Percentiles rank a stretch among this genome's conserved stretches.
These are phyloP conservation scores for Cisticola juncidis DNA, from an alignment of 2,113 vertebrate genomes.

Conservation along the genomic window DNA sequence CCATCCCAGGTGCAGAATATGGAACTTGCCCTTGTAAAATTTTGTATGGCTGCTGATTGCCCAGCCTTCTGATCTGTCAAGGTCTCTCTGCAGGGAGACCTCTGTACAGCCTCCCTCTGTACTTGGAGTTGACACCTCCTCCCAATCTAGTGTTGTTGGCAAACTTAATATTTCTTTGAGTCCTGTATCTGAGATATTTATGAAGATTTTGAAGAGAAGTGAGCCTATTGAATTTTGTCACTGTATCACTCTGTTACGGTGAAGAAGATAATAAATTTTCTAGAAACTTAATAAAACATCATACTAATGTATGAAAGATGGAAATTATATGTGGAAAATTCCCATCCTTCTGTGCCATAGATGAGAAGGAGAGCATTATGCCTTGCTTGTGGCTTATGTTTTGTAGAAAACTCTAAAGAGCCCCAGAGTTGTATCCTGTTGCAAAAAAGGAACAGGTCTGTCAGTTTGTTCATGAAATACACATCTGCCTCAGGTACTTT, in stretches of 20 bases:
- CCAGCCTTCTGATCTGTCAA: neutral
- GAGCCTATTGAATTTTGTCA: neutral
- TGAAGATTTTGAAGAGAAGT: neutral
- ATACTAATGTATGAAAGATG: neutral
- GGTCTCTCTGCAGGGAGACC: neutral
- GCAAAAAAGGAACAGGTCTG: neutral
- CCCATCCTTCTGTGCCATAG: neutral
- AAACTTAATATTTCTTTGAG: neutral
- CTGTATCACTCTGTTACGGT: neutral
- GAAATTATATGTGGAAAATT: neutral
- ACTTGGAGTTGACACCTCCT: neutral
- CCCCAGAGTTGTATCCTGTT: neutral
- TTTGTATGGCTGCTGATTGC: neutral
- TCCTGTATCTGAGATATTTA: neutral
- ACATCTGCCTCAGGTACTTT: neutral
- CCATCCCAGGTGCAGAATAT: no score
- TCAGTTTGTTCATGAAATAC: accelerated
- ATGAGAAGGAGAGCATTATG: neutral
- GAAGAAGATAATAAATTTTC: neutral
- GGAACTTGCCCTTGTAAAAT: neutral
- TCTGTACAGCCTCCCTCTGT: neutral
- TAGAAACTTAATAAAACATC: neutral
- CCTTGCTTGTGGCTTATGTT: neutral
- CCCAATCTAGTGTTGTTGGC: accelerated
- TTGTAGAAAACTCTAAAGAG: neutral